phyloP scores from a whole-genome alignment of 2,888 invertebrate genomes.

The Zaprionus bogoriensis region DNA sequence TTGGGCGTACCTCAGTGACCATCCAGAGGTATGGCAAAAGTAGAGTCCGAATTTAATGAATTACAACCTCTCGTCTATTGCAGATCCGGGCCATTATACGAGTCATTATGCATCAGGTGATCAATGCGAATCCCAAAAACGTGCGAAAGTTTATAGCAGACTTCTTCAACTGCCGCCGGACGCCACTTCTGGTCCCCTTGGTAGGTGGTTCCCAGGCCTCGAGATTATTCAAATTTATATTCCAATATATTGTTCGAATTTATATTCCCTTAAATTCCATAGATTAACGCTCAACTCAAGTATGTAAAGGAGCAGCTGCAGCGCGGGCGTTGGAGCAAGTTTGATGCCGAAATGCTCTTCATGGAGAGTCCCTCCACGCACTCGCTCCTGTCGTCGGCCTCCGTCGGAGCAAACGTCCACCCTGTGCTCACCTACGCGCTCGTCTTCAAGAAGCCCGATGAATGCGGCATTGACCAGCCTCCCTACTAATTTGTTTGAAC shows the following conservation, averaged over 20 bases:
- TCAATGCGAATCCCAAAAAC: slow-evolving; percentile 58
- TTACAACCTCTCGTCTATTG: neutral
- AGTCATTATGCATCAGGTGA: slow-evolving; percentile 65
- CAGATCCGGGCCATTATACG: slow-evolving; percentile 76
- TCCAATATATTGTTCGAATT: neutral
- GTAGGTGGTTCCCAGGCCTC: slow-evolving; percentile 26
- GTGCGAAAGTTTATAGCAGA: slow-evolving; percentile 60
- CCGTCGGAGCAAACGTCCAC: slow-evolving; percentile 47
- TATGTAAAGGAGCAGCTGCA: slow-evolving; percentile 61
- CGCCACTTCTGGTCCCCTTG: slow-evolving; percentile 55
- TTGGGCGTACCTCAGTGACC: slow-evolving; percentile 52
- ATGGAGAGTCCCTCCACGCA: slow-evolving; percentile 61
- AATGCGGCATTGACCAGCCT: slow-evolving; percentile 64
- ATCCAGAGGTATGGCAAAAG: slow-evolving; percentile 57
- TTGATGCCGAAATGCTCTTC: slow-evolving; percentile 65
- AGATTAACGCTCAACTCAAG: slow-evolving; percentile 68
- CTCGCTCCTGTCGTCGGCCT: slow-evolving; percentile 59
- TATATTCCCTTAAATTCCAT: neutral
- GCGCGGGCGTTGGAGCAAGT: slow-evolving; percentile 62
- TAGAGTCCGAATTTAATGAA: neutral
- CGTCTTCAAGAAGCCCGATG: slow-evolving; percentile 62
- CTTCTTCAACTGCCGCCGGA: slow-evolving; percentile 61
- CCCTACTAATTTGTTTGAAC: slow-evolving; percentile 35
- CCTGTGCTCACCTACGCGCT: slow-evolving; percentile 66
- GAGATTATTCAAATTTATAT: neutral